A percentile compares a stretch with the other conserved stretches of the same genome.
Conservation (phyloP, 2,888 invertebrate species). For the Polymixis lichenea region DNA sequence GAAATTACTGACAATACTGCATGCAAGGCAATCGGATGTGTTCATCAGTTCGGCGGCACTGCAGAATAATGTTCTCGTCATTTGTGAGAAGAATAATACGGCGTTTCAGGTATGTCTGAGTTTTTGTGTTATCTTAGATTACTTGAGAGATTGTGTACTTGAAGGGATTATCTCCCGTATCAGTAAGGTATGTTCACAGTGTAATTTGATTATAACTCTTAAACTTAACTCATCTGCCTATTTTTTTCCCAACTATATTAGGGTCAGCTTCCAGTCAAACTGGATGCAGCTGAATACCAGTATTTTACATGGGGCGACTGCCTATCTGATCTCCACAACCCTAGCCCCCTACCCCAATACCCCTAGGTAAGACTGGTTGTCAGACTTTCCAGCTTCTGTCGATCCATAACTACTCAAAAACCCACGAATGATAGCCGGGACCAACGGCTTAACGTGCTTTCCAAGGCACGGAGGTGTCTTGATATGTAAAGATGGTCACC, state of each 20-base stretch:
- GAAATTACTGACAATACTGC: conserved; percentile 78
- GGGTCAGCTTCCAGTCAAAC: not conserved
- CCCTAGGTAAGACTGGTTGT: not conserved
- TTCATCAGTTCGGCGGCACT: conserved; percentile 80
- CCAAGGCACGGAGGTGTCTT: not conserved
- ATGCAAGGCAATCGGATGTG: conserved; percentile 79
- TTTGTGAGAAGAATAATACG: conserved; percentile 82
- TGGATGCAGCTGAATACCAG: not conserved
- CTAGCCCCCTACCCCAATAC: too few species aligned
- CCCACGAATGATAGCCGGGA: too few species aligned
- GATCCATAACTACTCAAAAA: too few species aligned
- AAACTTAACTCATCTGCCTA: not conserved
- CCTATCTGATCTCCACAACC: too few species aligned
- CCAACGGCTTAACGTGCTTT: not conserved
- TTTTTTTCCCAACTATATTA: not conserved
- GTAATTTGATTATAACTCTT: too few species aligned
- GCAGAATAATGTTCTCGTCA: conserved; percentile 80
- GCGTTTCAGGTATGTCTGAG: conserved; percentile 80
- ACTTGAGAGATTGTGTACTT: not conserved
- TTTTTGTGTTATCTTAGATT: not conserved
- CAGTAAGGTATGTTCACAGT: not conserved
- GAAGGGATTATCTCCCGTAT: not conserved
- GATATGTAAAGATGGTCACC: not conserved
- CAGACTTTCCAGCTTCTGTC: too few species aligned
- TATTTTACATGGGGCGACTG: not conserved